phyloP scores from a whole-genome alignment of 2,888 invertebrate genomes.

The Perdita meconis region DNA sequence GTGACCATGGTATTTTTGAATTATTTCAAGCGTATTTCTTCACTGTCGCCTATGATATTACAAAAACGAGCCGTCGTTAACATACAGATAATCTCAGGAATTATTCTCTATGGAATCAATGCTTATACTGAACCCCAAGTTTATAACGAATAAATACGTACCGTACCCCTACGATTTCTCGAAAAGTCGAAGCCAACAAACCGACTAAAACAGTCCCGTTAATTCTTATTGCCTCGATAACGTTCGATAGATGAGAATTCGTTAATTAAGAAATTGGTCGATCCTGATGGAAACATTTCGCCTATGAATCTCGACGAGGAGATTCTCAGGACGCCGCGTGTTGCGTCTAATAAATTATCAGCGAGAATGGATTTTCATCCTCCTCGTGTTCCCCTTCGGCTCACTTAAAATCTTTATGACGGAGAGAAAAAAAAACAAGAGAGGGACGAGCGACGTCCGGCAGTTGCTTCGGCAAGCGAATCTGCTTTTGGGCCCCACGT shows the following conservation, averaged over 20 bases:
- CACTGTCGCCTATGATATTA: too few relatives aligned
- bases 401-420: constrained; percentile 38
- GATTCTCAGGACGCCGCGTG: neutral
- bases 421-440: neutral
- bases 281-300: neutral
- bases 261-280: neutral
- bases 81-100: too few relatives aligned
- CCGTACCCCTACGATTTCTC: neutral
- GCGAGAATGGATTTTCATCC: constrained; percentile 12
- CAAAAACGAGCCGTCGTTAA: too few relatives aligned
- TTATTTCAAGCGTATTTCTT: too few relatives aligned
- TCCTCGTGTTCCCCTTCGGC: neutral
- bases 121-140: too few relatives aligned
- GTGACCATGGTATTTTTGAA: too few relatives aligned
- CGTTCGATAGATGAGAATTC: neutral
- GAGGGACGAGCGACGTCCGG: constrained; percentile 35
- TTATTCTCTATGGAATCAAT: too few relatives aligned
- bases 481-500: constrained; percentile 64
- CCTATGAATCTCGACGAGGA: neutral
- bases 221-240: neutral
- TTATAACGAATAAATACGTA: too few relatives aligned
- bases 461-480: constrained; percentile 46
- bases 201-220: neutral
- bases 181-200: neutral
- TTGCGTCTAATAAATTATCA: constrained; percentile 21